Conservation (phyloP, 1,140 invertebrate species). For the Drosophila navojoa region DNA sequence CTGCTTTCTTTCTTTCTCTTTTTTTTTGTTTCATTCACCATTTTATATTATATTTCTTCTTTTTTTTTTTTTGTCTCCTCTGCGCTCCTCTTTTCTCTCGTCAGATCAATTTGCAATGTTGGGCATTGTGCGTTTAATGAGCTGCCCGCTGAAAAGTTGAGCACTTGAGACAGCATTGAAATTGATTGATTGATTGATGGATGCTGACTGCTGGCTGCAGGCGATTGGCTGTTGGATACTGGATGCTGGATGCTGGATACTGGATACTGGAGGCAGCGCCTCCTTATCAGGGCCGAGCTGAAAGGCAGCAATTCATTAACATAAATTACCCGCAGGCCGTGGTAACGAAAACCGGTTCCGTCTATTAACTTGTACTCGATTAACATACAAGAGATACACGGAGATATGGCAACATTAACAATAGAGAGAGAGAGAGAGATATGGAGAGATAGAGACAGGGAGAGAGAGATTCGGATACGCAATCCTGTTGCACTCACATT, state of each 20-base stretch:
- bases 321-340: conserved; percentile 62
- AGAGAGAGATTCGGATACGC: neutral
- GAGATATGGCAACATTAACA: neutral
- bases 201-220: conserved; percentile 47
- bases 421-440: neutral
- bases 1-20: neutral
- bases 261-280: conserved; percentile 6
- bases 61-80: neutral
- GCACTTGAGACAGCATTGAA: conserved; percentile 47
- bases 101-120: conserved; percentile 21
- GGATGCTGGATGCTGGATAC: conserved; percentile 47
- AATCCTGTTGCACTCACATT: conserved; percentile 64
- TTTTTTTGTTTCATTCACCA: neutral
- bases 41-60: neutral
- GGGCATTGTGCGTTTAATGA: conserved; percentile 57
- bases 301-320: conserved; percentile 62
- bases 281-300: neutral
- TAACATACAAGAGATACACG: conserved; percentile 1
- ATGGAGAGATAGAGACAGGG: neutral
- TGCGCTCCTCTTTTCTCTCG: conserved; percentile 3
- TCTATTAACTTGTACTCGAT: conserved; percentile 29
- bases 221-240: conserved; percentile 27
- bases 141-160: conserved; percentile 30
- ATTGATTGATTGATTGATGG: conserved; percentile 54
- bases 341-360: conserved; percentile 19